Base-by-base conservation (phyloP, 2,113 vertebrate genomes). In the Paramormyrops kingsleyae region DNA sequence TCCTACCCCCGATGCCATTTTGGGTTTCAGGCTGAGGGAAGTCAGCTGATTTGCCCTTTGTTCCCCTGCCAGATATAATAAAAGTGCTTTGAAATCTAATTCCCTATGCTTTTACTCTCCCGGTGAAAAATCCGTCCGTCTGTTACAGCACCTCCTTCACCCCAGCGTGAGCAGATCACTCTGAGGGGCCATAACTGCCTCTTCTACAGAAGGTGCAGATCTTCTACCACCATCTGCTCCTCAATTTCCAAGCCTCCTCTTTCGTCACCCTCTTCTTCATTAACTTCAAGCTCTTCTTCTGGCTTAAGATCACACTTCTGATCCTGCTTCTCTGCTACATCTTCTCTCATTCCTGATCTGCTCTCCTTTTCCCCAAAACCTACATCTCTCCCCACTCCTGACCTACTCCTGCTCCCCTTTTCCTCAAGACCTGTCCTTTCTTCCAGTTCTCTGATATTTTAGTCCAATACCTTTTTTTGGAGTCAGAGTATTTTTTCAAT, bases 61-160 rank as follows among this genome's bases (percentile, higher is more conserved):
- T 56, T 85, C 90, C 24, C 49, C 62, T 24, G 89, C 56, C 52
- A 90, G 47, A 24, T 89, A 88, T 66, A 87, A 91, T 90, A 90
- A 91, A 91, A 90, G 87, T 91, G 42, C 87, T 89, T 91, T 91
- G 77, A 92, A 92, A 92, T 89, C 53, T 77, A 89, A 77, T 15
- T 84, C 88, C 90, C 53, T 10, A 12, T 83, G 91, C 89, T 83
- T 70, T 8, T 80, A 87, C 87, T 90, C 52, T 31, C 46, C 44
- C 5, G 5, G 49, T 52, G 85, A 87, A 87, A 52, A 87, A 50
- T 52, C 31, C 31, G 2, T 35, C n/a, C 13, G 10, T 50, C 47
- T 70, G 62, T 19, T 7, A 3, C 44, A 77, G 19, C 46, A 74
- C 44, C n/a, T 80, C 74, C 35, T 9, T 39, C 31, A 24, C 3